These are phyloP conservation scores for Diaprepes abbreviatus DNA, from an alignment of 2,888 invertebrate genomes.

Conservation along the genomic window DNA sequence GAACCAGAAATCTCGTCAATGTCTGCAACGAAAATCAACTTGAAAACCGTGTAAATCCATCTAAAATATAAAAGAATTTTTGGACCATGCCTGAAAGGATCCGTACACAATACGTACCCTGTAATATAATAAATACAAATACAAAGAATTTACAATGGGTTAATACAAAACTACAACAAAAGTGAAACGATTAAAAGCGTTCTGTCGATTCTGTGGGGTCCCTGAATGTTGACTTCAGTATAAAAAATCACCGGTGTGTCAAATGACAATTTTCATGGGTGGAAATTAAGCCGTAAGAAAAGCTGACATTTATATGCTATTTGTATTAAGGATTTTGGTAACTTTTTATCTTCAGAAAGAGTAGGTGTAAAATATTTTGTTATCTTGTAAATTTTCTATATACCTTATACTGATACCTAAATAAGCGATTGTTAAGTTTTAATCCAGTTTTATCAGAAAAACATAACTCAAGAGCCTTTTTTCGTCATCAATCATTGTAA, in stretches of 20 bases:
- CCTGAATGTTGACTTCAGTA: slow-evolving; percentile 32
- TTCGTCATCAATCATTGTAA: background rate
- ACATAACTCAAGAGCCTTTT: too few species aligned
- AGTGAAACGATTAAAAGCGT: slow-evolving; percentile 30
- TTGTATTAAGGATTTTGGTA: background rate
- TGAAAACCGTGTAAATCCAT: slow-evolving; percentile 44
- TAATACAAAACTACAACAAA: slow-evolving; percentile 42
- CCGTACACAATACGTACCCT: slow-evolving; percentile 26
- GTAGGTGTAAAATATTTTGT: too few species aligned
- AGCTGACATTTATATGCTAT: slow-evolving; percentile 22
- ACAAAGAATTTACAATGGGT: slow-evolving; percentile 29
- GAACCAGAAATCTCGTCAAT: slow-evolving; percentile 12
- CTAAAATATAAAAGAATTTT: slow-evolving; percentile 33
- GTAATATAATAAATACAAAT: slow-evolving; percentile 44
- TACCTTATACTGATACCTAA: too few species aligned
- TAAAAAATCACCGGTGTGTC: slow-evolving; percentile 28
- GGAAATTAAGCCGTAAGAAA: slow-evolving; percentile 27
- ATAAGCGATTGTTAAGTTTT: too few species aligned
- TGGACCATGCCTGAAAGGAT: slow-evolving; percentile 34
- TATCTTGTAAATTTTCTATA: too few species aligned
- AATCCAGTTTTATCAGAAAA: too few species aligned
- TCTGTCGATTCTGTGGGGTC: slow-evolving; percentile 36
- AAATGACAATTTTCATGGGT: slow-evolving; percentile 30
- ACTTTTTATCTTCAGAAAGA: too few species aligned
- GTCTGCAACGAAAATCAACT: slow-evolving; percentile 23